phyloP scores from a whole-genome alignment of 2,888 invertebrate genomes.

The Drosophila anomalipes region DNA sequence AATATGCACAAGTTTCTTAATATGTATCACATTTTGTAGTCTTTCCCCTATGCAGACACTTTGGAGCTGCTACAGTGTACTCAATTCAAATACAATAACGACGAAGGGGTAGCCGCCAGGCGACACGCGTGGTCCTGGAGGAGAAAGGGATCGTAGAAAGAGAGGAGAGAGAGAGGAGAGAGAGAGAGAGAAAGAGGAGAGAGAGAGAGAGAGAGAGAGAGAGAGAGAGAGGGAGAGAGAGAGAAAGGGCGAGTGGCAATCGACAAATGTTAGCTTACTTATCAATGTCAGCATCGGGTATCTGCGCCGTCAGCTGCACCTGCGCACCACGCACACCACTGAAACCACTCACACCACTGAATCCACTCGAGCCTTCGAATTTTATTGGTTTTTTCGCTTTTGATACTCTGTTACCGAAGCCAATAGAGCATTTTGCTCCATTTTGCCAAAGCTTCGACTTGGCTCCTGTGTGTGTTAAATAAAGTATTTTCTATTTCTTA shows the following conservation, averaged over 20 bases:
- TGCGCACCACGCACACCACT: conserved; percentile 37
- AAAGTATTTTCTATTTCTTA: background rate
- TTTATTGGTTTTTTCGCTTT: conserved; percentile 12
- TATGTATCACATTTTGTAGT: background rate
- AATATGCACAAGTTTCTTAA: conserved; percentile 30
- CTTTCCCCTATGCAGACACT: background rate
- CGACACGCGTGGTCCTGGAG: background rate
- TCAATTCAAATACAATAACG: conserved; percentile 29
- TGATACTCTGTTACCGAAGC: background rate
- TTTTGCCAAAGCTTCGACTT: background rate
- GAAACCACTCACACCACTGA: conserved; percentile 17
- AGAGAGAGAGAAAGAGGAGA: background rate
- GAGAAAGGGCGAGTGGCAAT: background rate
- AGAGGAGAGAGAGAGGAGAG: background rate
- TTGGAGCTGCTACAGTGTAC: conserved; percentile 18
- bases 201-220: background rate
- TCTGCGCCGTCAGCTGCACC: conserved; percentile 66
- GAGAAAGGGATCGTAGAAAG: background rate
- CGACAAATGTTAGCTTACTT: conserved; percentile 41
- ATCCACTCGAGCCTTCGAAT: conserved; percentile 1
- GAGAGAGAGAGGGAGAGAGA: background rate
- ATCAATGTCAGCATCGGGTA: conserved; percentile 42
- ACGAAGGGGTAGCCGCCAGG: background rate
- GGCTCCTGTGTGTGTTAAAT: background rate
- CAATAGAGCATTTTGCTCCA: background rate